A percentile compares a stretch with the other conserved stretches of the same genome.
phyloP scores from a whole-genome alignment of 2,888 invertebrate genomes.

The Liodrosophila aerea region DNA sequence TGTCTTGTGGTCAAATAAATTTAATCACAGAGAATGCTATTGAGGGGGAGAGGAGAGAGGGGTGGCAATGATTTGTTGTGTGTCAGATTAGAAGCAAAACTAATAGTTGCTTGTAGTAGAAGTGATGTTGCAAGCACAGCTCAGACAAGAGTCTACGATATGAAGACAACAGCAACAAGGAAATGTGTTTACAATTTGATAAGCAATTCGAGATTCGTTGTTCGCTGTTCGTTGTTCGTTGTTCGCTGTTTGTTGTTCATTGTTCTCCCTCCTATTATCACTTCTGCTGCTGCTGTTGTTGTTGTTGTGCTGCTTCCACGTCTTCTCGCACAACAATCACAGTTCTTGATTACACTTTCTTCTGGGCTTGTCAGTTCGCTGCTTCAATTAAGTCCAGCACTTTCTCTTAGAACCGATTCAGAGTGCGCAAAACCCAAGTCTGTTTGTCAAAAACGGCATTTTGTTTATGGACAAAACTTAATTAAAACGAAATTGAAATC shows the following conservation, averaged over 20 bases:
- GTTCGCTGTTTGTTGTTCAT: no score
- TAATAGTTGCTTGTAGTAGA: not conserved
- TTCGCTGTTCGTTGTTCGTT: no score
- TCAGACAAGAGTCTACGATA: not conserved
- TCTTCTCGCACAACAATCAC: slow-evolving; percentile 15
- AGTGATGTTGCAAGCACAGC: slow-evolving; percentile 2
- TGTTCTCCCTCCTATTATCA: not conserved
- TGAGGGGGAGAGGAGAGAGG: slow-evolving; percentile 2
- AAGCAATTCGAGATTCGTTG: slow-evolving; percentile 24
- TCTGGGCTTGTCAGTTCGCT: slow-evolving; percentile 36
- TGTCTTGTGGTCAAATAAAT: slow-evolving; percentile 25
- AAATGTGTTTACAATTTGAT: slow-evolving; percentile 58
- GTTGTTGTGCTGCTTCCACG: not conserved
- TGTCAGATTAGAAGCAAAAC: no score
- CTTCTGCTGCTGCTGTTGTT: slow-evolving; percentile 5
- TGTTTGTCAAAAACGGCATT: slow-evolving; percentile 2
- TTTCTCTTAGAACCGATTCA: not conserved
- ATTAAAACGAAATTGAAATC: slow-evolving; percentile 57
- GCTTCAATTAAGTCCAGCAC: slow-evolving; percentile 39
- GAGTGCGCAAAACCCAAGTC: not conserved
- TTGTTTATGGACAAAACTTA: slow-evolving; percentile 36
- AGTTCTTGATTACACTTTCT: slow-evolving; percentile 48
- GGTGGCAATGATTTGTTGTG: not conserved
- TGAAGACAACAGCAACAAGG: slow-evolving; percentile 13
- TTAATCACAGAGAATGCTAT: slow-evolving; percentile 8